A percentile compares a stretch with the other conserved stretches of the same genome.
Conservation (phyloP, 1,140 invertebrate genomes). For the Drosophila suzukii region DNA sequence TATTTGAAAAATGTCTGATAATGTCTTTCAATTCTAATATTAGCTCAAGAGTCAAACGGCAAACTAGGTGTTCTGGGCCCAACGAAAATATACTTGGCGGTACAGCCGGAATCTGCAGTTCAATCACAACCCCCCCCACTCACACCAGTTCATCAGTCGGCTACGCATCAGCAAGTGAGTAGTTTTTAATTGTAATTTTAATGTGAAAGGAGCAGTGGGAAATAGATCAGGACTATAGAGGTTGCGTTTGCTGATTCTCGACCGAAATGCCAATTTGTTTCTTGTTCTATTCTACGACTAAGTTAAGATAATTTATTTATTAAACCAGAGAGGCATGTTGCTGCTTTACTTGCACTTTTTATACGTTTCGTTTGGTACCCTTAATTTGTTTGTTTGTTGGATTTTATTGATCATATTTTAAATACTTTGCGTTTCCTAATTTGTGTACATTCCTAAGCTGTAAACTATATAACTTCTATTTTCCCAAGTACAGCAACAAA, state of each 20-base stretch:
- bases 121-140: conserved; percentile 85
- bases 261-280: conserved; percentile 31
- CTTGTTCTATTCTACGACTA: conserved; percentile 47
- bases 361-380: conserved; percentile 55
- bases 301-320: conserved; percentile 47
- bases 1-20: neutral
- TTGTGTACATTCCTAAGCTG: conserved; percentile 55
- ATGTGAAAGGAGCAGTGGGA: conserved; percentile 29
- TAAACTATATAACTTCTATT: conserved; percentile 26
- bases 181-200: conserved; percentile 77
- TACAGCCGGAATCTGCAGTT: conserved; percentile 87
- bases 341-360: conserved; percentile 65
- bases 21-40: neutral
- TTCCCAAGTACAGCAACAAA: conserved; percentile 32
- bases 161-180: conserved; percentile 84
- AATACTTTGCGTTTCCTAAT: conserved; percentile 17
- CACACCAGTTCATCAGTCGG: conserved; percentile 84
- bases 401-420: conserved; percentile 23
- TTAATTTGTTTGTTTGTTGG: conserved; percentile 57
- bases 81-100: conserved; percentile 93
- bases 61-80: conserved; percentile 93
- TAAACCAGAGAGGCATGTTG: conserved; percentile 58
- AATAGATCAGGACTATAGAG: conserved; percentile 17
- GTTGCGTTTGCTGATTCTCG: conserved; percentile 17
- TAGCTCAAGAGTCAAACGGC: conserved; percentile 91